These are phyloP conservation scores for Dynastes tityus DNA, from an alignment of 2,888 invertebrate genomes.

Conservation along the genomic window DNA sequence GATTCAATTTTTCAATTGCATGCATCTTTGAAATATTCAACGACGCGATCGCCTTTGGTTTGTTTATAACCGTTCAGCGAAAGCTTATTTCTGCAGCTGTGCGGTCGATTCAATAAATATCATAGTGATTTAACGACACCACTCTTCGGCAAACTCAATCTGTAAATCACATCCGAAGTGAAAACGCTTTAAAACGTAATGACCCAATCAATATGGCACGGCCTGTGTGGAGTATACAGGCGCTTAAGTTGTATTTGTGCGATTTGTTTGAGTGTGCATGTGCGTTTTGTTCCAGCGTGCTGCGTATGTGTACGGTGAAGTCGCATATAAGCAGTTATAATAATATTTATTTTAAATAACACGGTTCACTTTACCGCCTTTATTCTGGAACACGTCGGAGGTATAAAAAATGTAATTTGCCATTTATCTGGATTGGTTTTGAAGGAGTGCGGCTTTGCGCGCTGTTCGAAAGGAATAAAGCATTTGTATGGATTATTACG, in stretches of 20 bases:
- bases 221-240: background rate
- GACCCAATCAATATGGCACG: slow-evolving; percentile 25
- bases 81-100: slow-evolving; percentile 6
- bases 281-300: background rate
- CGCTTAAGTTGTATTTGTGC: background rate
- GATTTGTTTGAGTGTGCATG: background rate
- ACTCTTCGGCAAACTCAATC: slow-evolving; percentile 31
- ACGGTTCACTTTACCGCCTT: slow-evolving; percentile 29
- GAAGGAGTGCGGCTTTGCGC: slow-evolving; percentile 16
- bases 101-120: slow-evolving; percentile 29
- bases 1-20: background rate
- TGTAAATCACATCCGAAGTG: slow-evolving; percentile 29
- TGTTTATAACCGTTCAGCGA: slow-evolving; percentile 1
- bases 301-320: background rate
- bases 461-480: slow-evolving; percentile 11
- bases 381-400: slow-evolving; percentile 29
- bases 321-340: slow-evolving; percentile 33
- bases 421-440: slow-evolving; percentile 39
- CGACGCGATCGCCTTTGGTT: slow-evolving; percentile 1
- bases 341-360: slow-evolving; percentile 45
- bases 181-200: slow-evolving; percentile 39
- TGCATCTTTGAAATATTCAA: background rate
- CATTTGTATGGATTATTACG: slow-evolving; percentile 24
- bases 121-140: slow-evolving; percentile 14
- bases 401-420: slow-evolving; percentile 26